Percentiles rank a stretch among this genome's conserved stretches.
phyloP scores from a whole-genome alignment of 2,888 invertebrate species.

The Leptopilina syphax region DNA sequence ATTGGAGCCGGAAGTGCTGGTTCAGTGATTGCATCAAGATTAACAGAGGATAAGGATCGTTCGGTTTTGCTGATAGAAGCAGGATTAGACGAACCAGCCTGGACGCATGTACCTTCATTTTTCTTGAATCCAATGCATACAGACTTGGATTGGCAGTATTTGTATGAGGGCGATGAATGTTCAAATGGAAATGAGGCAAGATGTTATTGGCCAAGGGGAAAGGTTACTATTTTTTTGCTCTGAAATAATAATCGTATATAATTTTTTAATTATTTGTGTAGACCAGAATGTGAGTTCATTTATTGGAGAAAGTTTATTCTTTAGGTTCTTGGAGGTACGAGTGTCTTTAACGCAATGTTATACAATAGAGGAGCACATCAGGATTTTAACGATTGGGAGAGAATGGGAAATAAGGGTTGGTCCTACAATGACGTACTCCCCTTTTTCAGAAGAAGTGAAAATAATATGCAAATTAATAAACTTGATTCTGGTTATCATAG shows the following conservation, averaged over 20 bases:
- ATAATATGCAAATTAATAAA: slow-evolving; percentile 84
- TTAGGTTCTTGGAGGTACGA: slow-evolving; percentile 91
- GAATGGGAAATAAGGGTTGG: slow-evolving; percentile 92
- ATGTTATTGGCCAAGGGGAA: slow-evolving; percentile 92
- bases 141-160: slow-evolving; percentile 92
- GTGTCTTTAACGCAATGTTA: slow-evolving; percentile 98
- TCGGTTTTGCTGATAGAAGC: slow-evolving; percentile 84
- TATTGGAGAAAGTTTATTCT: slow-evolving; percentile 74
- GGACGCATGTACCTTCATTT: slow-evolving; percentile 93
- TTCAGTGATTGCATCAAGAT: slow-evolving; percentile 79
- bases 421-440: slow-evolving; percentile 92
- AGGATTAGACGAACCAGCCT: slow-evolving; percentile 79
- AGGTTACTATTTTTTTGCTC: slow-evolving; percentile 77
- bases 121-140: slow-evolving; percentile 91
- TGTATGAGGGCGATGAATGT: slow-evolving; percentile 88
- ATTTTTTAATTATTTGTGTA: too few relatives aligned
- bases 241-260: too few relatives aligned
- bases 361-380: slow-evolving; percentile 92
- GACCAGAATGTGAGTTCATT: background rate
- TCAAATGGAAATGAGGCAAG: slow-evolving; percentile 83
- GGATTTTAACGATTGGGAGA: slow-evolving; percentile 94
- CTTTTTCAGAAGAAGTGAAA: slow-evolving; percentile 92
- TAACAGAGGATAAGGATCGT: slow-evolving; percentile 82
- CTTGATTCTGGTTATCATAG: slow-evolving; percentile 89
- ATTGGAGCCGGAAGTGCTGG: slow-evolving; percentile 74